Percentiles rank a stretch among this genome's conserved stretches.
phyloP scores from a whole-genome alignment of 2,888 invertebrate species.

The Ischnura elegans region DNA sequence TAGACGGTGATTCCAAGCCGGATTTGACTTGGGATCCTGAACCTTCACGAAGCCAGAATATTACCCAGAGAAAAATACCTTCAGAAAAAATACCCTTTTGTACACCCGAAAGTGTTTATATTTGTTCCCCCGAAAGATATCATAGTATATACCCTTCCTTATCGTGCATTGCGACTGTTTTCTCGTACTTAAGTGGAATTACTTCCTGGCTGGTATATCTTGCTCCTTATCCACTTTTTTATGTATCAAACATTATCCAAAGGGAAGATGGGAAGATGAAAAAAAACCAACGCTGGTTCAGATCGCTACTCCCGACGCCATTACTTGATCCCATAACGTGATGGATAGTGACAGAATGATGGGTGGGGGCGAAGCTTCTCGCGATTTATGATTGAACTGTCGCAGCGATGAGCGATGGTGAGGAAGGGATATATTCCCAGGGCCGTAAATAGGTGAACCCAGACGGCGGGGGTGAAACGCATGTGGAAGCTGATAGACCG shows the following conservation, averaged over 20 bases:
- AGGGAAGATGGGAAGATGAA: not conserved
- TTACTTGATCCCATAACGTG: constrained; percentile 14
- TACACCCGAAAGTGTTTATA: no score
- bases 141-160: no score
- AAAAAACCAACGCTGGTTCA: not conserved
- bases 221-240: not conserved
- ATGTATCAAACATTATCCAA: not conserved
- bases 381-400: constrained; percentile 21
- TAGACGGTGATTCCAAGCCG: no score
- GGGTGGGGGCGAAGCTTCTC: not conserved
- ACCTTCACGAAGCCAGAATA: no score
- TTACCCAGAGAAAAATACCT: no score
- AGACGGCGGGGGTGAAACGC: not conserved
- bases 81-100: no score
- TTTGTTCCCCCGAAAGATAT: no score
- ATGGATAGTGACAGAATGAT: not conserved
- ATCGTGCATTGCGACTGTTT: no score
- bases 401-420: not conserved
- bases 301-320: not conserved
- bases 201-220: no score
- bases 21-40: no score
- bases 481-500: not conserved
- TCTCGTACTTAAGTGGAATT: no score
- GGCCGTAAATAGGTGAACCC: not conserved
- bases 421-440: not conserved